A percentile compares a stretch with the other conserved stretches of the same genome.
Evolutionary conservation across 2,888 invertebrate genomes (phyloP).

Genomic region (Ashinkailepas kermadecensis): DNA sequence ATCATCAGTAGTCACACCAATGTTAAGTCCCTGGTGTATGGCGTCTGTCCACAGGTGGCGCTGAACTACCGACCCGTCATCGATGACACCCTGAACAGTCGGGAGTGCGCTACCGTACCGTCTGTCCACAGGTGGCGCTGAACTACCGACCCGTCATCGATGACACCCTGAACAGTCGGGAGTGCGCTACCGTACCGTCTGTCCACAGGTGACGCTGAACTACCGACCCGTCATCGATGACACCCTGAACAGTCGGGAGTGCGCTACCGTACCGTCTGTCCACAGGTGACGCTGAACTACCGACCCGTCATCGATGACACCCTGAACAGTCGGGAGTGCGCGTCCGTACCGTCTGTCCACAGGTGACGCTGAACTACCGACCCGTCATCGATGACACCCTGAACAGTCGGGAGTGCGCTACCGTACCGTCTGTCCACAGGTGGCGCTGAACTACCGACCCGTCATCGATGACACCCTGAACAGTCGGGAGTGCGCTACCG

Average conservation of each 20-base stretch:
- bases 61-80: conserved; percentile 89
- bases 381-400: conserved; percentile 91
- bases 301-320: conserved; percentile 92
- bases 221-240: conserved; percentile 92
- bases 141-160: conserved; percentile 92
- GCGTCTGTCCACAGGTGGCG: too few relatives aligned
- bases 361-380: conserved; percentile 73
- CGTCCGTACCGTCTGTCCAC: conserved; percentile 71
- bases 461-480: conserved; percentile 91
- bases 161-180: conserved; percentile 68
- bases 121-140: too few relatives aligned
- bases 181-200: conserved; percentile 83
- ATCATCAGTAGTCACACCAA: too few relatives aligned
- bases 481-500: conserved; percentile 68
- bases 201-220: too few relatives aligned
- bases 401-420: conserved; percentile 68
- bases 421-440: conserved; percentile 89
- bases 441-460: conserved; percentile 81
- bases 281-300: too few relatives aligned
- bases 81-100: conserved; percentile 75
- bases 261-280: conserved; percentile 82
- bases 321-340: conserved; percentile 70
- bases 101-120: conserved; percentile 78
- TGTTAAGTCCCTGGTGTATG: too few relatives aligned
- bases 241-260: conserved; percentile 75